Evolutionary conservation across 1,140 invertebrate genomes (phyloP).

Genomic region (Leptoteleia sp.): DNA sequence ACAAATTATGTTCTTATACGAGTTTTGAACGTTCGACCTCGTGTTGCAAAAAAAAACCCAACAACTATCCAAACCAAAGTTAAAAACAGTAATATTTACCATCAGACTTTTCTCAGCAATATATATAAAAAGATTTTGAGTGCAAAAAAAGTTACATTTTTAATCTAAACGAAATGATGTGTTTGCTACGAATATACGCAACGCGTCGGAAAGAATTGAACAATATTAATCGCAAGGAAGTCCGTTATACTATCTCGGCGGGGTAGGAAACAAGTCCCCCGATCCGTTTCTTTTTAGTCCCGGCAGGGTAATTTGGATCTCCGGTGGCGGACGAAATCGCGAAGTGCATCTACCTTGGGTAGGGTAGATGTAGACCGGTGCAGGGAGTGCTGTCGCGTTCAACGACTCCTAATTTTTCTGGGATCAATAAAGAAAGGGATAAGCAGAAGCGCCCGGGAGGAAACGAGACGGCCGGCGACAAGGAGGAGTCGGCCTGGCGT

Average conservation of each 20-base stretch:
- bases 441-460: conserved; percentile 42
- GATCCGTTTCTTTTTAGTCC: conserved; percentile 16
- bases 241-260: conserved; percentile 13
- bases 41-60: no score
- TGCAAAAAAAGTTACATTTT: no score
- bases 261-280: conserved; percentile 15
- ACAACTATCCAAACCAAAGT: no score
- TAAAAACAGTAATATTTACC: no score
- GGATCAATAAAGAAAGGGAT: conserved; percentile 46
- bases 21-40: no score
- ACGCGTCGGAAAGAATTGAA: neutral
- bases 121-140: no score
- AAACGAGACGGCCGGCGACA: conserved; percentile 37
- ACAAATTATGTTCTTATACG: no score
- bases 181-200: no score
- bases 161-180: no score
- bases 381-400: conserved; percentile 27
- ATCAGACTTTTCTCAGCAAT: no score
- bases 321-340: conserved; percentile 36
- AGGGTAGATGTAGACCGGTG: conserved; percentile 22
- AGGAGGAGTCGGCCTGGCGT: conserved; percentile 62
- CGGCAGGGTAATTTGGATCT: conserved; percentile 27
- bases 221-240: neutral
- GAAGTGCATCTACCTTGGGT: conserved; percentile 49
- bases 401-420: conserved; percentile 20